Conservation (phyloP, 2,113 vertebrate genomes). For the Lipophrys pholis region DNA sequence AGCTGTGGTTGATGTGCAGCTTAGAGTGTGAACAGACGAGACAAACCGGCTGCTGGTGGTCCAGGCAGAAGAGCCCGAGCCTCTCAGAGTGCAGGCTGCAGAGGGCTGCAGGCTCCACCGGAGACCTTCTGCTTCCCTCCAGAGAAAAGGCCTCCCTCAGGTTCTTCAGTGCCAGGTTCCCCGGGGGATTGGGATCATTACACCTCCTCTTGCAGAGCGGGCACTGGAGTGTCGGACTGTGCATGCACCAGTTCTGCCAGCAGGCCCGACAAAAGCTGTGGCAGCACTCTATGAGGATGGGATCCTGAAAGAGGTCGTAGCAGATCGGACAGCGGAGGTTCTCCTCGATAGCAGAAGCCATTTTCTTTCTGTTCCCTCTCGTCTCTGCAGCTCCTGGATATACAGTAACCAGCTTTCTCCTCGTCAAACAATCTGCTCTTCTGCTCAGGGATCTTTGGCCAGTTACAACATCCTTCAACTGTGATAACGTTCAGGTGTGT, state of each 20-base stretch:
- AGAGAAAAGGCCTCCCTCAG: neutral
- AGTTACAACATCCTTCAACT: no score
- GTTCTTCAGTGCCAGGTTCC: slow-evolving; percentile 5
- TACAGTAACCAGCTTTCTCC: no score
- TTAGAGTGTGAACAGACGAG: neutral
- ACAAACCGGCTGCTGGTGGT: neutral
- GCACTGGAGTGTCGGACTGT: neutral
- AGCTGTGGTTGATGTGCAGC: neutral
- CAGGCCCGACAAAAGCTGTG: slow-evolving; percentile 17
- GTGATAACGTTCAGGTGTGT: no score
- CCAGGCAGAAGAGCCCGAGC: no score
- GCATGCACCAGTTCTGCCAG: neutral
- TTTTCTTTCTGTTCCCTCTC: no score
- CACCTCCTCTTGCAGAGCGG: neutral
- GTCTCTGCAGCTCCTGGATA: no score
- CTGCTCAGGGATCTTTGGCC: no score
- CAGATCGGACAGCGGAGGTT: neutral
- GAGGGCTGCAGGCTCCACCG: no score
- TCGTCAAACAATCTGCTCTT: no score
- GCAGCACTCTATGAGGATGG: neutral
- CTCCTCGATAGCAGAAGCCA: neutral
- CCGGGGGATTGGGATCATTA: neutral
- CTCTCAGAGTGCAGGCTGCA: neutral
- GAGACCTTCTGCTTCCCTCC: neutral
- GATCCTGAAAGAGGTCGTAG: neutral